Evolutionary conservation across 2,113 vertebrate genomes (phyloP), one percentile per base, ranked within the genome.

Genomic region (Sarotherodon lohbergeri): DNA sequence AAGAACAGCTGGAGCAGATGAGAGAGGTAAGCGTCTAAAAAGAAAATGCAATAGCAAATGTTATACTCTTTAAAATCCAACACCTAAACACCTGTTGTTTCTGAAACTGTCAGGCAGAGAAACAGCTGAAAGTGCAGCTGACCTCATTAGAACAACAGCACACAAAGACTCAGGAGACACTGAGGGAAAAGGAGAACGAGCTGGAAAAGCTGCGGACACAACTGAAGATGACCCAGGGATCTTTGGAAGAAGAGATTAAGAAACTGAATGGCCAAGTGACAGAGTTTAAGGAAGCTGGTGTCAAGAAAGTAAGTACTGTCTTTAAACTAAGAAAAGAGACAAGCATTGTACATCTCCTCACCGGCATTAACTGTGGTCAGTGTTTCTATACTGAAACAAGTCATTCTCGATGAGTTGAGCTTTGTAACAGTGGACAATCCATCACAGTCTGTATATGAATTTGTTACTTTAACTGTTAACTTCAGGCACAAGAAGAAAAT

Each of bases 401-500:
- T 52, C 2, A 78, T 13, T 78, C 27, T 48, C 27, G 9, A 2
- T 1, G 27, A 32, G 46, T 19, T 3, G 22, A 73, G 41, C 41
- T 17, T 46, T 48, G 46, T 11, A 78, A 76, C 10, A 19, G 24
- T 32, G 46, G 46, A 29, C 46, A 78, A 5, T 32, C 17, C 46
- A 78, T 78, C 73, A 78, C 17, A 8, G 10, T 52, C 73, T 52
- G 24, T 76, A 19, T 48, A 48, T 57, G 34, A 88, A 10, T 88
- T 29, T 9, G n/a, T 22, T 9, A 2, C 32, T 86, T 48, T 86
- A 19, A 46, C 36, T 43, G 29, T 41, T 16, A 2, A 84, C 95
- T 96, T 86, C 93, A 99, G 98, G 96, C 95, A 86, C 97, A 98
- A 80, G 96, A 97, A 86, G 97, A 98, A 93, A 95, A 87, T 78